These are phyloP conservation scores for Malurus elegans DNA, from an alignment of 2,113 vertebrate genomes.

Conservation along the genomic window DNA sequence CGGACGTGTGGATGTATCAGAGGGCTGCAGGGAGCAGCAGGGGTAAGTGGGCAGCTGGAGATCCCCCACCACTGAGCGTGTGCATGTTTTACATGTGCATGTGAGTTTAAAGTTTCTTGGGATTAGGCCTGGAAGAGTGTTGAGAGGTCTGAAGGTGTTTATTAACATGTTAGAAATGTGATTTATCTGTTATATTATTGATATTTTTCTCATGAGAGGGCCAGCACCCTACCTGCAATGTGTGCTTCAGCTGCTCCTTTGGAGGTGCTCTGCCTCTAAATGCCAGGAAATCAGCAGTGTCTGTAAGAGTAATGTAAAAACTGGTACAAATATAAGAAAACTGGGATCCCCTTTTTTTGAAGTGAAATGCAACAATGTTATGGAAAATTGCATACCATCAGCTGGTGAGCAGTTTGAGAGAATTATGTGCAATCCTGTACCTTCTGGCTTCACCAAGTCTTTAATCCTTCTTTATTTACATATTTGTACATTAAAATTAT, in stretches of 20 bases:
- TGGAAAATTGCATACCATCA: neutral
- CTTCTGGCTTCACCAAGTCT: neutral
- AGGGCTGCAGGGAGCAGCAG: neutral
- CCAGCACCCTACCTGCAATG: neutral
- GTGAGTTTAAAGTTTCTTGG: neutral
- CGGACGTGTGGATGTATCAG: rapidly evolving
- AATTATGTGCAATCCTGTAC: neutral
- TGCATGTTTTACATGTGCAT: rapidly evolving
- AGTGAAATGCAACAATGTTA: neutral
- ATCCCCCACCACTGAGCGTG: rapidly evolving
- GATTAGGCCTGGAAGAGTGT: neutral
- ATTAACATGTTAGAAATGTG: neutral
- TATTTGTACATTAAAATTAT: neutral
- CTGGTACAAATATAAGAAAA: neutral
- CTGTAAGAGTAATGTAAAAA: neutral
- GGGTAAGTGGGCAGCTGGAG: neutral
- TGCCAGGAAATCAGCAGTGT: neutral
- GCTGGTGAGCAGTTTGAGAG: neutral
- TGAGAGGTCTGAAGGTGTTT: neutral
- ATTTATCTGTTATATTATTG: neutral
- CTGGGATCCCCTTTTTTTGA: neutral
- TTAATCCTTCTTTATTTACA: neutral
- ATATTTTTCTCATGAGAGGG: neutral
- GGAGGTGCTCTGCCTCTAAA: neutral
- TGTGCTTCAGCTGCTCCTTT: neutral